These are phyloP conservation scores for Zosterops borbonicus DNA, from an alignment of 2,113 vertebrate genomes.

Conservation along the genomic window DNA sequence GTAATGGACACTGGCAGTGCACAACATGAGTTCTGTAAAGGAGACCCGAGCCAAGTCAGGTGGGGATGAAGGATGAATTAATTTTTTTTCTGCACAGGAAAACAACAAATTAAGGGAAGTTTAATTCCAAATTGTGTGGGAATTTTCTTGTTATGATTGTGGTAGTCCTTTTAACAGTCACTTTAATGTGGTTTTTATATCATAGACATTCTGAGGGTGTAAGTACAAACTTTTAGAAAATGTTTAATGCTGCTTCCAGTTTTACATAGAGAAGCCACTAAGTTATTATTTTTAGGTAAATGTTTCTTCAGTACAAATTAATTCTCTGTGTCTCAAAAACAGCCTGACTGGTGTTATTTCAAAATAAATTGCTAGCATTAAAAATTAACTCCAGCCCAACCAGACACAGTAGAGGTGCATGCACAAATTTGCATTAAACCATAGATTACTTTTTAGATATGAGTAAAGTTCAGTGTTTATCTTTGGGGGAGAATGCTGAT, in stretches of 20 bases:
- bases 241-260: background rate
- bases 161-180: background rate
- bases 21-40: background rate
- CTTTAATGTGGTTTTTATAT: background rate
- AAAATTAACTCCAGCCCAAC: background rate
- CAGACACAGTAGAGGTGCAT: background rate
- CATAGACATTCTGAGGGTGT: background rate
- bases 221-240: background rate
- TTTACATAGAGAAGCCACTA: background rate
- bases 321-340: background rate
- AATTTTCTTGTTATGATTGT: background rate
- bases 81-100: background rate
- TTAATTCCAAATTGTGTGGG: background rate
- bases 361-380: background rate
- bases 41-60: background rate
- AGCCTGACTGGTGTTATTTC: background rate
- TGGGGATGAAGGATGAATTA: background rate
- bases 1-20: background rate
- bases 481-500: background rate
- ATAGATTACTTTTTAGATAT: background rate
- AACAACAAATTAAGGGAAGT: background rate
- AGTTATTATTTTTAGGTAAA: background rate
- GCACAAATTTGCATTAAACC: background rate
- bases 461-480: background rate
- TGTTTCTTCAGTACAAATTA: background rate